Evolutionary conservation across 2,888 invertebrate genomes (phyloP).

Genomic region (Orthosia gracilis): DNA sequence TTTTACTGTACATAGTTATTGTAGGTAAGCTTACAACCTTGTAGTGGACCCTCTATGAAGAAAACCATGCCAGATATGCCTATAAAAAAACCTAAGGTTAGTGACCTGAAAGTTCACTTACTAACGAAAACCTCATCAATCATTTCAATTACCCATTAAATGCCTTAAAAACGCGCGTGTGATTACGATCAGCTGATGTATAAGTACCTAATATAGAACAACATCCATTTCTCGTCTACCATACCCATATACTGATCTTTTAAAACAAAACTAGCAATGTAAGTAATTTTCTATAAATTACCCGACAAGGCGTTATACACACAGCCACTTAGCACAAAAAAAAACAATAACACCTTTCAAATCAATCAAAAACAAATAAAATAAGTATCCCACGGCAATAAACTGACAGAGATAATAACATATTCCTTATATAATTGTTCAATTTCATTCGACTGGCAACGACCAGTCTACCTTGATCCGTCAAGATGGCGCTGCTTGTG

Average conservation of each 20-base stretch:
- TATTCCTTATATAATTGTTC: slow-evolving; percentile 60
- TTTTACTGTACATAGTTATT: too few species aligned
- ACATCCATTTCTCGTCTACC: slow-evolving; percentile 1
- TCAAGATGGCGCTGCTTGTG: slow-evolving; percentile 16
- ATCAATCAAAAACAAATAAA: slow-evolving; percentile 62
- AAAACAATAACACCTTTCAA: slow-evolving; percentile 55
- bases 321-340: slow-evolving; percentile 49
- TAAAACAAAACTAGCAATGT: slow-evolving; percentile 21
- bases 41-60: too few species aligned
- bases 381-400: slow-evolving; percentile 60
- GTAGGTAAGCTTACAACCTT: too few species aligned
- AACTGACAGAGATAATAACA: slow-evolving; percentile 59
- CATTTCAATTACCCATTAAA: slow-evolving; percentile 36
- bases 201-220: slow-evolving; percentile 14
- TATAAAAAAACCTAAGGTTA: background rate
- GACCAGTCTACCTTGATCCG: slow-evolving; percentile 9
- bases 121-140: slow-evolving; percentile 35
- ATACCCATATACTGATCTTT: background rate
- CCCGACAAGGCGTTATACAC: slow-evolving; percentile 32
- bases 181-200: slow-evolving; percentile 52
- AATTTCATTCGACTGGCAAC: slow-evolving; percentile 45
- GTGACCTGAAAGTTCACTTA: slow-evolving; percentile 1
- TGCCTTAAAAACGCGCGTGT: slow-evolving; percentile 22
- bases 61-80: too few species aligned
- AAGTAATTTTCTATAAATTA: slow-evolving; percentile 24